Percentiles rank a stretch among this genome's conserved stretches.
Evolutionary conservation across 2,113 vertebrate species (phyloP).

Genomic region (Sisor rabdophorus): DNA sequence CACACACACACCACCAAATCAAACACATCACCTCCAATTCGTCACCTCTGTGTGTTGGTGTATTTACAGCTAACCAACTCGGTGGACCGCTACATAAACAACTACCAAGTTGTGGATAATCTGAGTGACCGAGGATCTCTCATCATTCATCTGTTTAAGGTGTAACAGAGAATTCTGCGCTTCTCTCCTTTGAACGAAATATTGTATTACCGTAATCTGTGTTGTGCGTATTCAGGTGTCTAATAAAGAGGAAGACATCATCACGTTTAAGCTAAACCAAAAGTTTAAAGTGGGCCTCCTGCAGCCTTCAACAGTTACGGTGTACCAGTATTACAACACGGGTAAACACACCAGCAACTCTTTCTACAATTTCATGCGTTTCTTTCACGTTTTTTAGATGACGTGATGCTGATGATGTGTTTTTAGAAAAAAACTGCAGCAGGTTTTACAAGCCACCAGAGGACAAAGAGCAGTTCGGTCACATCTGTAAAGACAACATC

Average conservation of each 20-base stretch:
- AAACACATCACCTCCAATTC: neutral
- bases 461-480: constrained; percentile 59
- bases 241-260: constrained; percentile 62
- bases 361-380: neutral
- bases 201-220: constrained; percentile 45
- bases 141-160: constrained; percentile 77
- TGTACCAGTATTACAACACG: constrained; percentile 79
- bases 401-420: neutral
- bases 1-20: too few relatives aligned
- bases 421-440: constrained; percentile 68
- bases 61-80: constrained; percentile 67
- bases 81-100: constrained; percentile 71
- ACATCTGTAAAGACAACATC: constrained; percentile 62
- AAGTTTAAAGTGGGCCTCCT: constrained; percentile 71
- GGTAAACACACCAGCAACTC: neutral
- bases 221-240: constrained; percentile 64
- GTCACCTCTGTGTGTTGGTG: neutral
- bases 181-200: neutral
- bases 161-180: constrained; percentile 42
- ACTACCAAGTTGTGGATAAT: constrained; percentile 69
- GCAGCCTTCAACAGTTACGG: constrained; percentile 77
- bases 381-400: neutral
- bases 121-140: constrained; percentile 71
- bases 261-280: constrained; percentile 71
- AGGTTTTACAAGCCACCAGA: constrained; percentile 62